These are phyloP conservation scores for Pseudochirops cupreus DNA, from an alignment of 2,797 vertebrate species.

Conservation along the genomic window DNA sequence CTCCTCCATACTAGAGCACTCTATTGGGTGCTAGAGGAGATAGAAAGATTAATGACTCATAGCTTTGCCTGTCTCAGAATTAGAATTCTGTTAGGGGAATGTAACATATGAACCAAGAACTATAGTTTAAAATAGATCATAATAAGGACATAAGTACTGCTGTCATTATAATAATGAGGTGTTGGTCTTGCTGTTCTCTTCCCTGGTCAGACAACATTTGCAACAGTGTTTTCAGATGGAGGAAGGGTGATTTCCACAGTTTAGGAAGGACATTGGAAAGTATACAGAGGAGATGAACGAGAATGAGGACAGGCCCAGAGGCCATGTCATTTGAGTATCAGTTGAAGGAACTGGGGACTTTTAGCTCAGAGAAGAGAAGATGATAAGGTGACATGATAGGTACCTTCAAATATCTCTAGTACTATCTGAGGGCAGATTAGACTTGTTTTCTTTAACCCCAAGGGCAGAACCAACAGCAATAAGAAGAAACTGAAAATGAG, in stretches of 20 bases:
- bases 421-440: background rate
- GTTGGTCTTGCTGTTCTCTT: background rate
- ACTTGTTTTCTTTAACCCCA: background rate
- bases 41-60: background rate
- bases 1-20: background rate
- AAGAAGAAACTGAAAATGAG: background rate
- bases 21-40: background rate
- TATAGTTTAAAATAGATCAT: background rate
- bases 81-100: background rate
- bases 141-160: background rate
- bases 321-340: background rate
- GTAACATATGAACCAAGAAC: background rate
- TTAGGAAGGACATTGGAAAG: background rate
- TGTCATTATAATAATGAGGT: background rate
- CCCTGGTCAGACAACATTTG: background rate
- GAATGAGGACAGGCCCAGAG: background rate
- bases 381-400: background rate
- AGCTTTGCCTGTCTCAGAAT: background rate
- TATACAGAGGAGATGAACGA: background rate
- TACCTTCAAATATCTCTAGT: background rate
- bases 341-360: background rate
- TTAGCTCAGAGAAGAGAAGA: background rate
- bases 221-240: background rate
- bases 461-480: background rate
- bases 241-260: background rate